Base-by-base conservation (phyloP, 2,888 invertebrate species). In the Psococerastis gibbosa region DNA sequence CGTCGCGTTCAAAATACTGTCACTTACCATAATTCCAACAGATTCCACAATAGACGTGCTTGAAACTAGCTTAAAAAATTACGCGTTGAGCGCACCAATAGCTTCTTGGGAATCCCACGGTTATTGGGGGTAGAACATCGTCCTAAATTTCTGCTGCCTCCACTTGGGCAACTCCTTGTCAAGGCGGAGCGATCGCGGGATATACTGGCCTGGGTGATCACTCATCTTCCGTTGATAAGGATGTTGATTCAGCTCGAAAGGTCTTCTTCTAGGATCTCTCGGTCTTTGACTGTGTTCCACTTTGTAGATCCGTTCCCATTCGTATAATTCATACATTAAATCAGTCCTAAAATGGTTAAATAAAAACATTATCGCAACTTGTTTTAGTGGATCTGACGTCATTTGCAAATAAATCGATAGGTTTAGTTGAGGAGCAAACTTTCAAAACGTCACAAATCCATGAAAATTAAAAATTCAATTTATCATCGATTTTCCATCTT, bases 231-330 rank as follows among this genome's bases (percentile, higher is more conserved):
- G 68, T n/a, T 65, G 60, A 18, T 50, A 51, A 2, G 75, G 73
- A 58, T 76, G 70, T 16, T 68, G 58, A n/a, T 61, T 62, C 45
- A 72, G 60, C 58, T 84, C 78, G 59, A 80, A 87, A 53, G 75
- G 78, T 41, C 80, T 68, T 43, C 71, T 64, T 52, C 67, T 75
- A 5, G 75, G 65, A 42, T 85, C 84, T 60, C 75, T 58, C 41
- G 70, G 69, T 47, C 80, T 66, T 0, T 75, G 79, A 9, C 79
- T 69, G 53, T 74, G 63, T 55, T 76, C 63, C n/a, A 58, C 53
- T 50, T 83, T 78, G 57, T 84, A 89, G 49, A 89, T 78, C 49
- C 70, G 70, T 56, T 88, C 84, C 88, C 88, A 91, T 45, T 73
- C 58, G 54, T 79, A 78, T 27, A 76, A 64, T 64, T 88, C 85